Evolutionary conservation across 2,888 invertebrate genomes (phyloP).

Genomic region (Capitulum mitella): DNA sequence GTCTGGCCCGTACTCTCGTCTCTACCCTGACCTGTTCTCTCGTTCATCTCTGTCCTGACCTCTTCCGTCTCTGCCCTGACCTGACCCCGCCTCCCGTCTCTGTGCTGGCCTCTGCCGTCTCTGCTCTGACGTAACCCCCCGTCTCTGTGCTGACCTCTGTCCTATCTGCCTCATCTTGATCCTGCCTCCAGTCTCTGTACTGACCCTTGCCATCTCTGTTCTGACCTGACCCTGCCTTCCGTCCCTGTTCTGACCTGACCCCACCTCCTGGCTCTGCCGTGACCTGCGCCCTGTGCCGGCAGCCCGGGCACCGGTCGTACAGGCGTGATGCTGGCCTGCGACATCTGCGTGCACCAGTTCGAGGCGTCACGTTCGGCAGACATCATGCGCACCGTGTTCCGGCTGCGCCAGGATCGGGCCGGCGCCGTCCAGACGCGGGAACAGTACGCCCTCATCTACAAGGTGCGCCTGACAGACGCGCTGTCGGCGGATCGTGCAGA

Average conservation of each 20-base stretch:
- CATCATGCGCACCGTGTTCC: slow-evolving; percentile 75
- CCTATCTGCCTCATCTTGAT: neutral
- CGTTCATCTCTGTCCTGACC: too few relatives aligned
- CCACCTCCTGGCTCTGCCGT: too few relatives aligned
- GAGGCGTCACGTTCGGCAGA: slow-evolving; percentile 72
- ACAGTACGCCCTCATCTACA: slow-evolving; percentile 86
- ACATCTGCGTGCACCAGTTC: slow-evolving; percentile 77
- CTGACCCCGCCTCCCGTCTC: neutral
- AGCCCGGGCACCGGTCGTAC: slow-evolving; percentile 82
- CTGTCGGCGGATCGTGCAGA: too few relatives aligned
- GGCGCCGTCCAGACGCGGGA: slow-evolving; percentile 84
- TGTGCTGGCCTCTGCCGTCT: neutral
- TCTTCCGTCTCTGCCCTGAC: neutral
- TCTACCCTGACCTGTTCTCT: too few relatives aligned
- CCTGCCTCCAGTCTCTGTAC: neutral
- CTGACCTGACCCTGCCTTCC: too few relatives aligned
- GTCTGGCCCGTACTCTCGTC: too few relatives aligned
- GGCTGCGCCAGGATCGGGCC: slow-evolving; percentile 75
- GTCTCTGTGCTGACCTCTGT: neutral
- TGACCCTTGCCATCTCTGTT: neutral
- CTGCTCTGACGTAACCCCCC: too few relatives aligned
- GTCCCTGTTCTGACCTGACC: too few relatives aligned
- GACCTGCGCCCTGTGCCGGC: slow-evolving; percentile 20
- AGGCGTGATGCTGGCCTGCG: slow-evolving; percentile 76
- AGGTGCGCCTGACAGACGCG: slow-evolving; percentile 53